Evolutionary conservation across 64 coral and sea anemone species (phyloP).

Genomic region (Actinia tenebrosa): DNA sequence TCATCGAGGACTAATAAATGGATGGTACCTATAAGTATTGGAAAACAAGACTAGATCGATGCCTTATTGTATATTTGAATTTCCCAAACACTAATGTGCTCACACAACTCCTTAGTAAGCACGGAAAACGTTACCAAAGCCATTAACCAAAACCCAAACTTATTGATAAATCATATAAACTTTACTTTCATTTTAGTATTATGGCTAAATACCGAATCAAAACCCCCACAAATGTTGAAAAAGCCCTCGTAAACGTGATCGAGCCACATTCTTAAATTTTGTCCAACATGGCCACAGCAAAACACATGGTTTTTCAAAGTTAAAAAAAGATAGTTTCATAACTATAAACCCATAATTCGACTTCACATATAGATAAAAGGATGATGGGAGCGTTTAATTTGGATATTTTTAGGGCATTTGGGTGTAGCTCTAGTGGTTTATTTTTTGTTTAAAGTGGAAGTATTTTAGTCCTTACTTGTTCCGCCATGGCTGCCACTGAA

Average conservation of each 20-base stretch:
- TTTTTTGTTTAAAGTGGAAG: not conserved
- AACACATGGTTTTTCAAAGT: not conserved
- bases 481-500: slow-evolving; percentile 84
- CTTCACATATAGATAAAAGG: not conserved
- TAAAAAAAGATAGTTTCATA: not conserved
- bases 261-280: not conserved
- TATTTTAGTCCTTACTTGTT: slow-evolving; percentile 51
- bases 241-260: not conserved
- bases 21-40: too few relatives aligned
- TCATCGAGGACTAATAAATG: too few relatives aligned
- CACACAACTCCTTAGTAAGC: too few relatives aligned
- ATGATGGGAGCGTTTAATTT: not conserved
- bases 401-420: not conserved
- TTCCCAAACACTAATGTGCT: too few relatives aligned
- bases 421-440: not conserved
- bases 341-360: not conserved
- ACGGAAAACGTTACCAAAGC: too few relatives aligned
- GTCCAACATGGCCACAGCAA: not conserved
- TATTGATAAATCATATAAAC: too few relatives aligned
- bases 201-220: not conserved
- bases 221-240: not conserved
- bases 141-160: too few relatives aligned
- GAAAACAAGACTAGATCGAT: too few relatives aligned
- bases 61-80: too few relatives aligned
- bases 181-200: not conserved